Conservation (phyloP, 1,140 invertebrate genomes). For the Drosophila oshimai region DNA sequence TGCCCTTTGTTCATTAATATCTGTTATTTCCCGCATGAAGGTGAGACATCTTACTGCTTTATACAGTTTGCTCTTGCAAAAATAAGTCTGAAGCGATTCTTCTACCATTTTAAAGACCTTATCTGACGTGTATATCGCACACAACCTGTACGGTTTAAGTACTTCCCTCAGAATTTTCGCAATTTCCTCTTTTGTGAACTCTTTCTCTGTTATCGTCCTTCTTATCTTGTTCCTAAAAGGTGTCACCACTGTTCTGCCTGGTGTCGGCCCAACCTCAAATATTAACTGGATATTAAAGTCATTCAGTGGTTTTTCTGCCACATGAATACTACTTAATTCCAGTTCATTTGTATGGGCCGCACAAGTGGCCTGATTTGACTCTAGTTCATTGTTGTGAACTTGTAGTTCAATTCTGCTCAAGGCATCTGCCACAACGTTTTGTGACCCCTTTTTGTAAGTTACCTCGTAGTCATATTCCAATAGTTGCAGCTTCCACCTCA, state of each 20-base stretch:
- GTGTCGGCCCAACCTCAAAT: not conserved
- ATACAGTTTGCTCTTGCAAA: constrained; percentile 2
- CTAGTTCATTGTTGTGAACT: not conserved
- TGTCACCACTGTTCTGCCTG: not conserved
- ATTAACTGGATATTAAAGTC: constrained; percentile 17
- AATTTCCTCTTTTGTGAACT: not conserved
- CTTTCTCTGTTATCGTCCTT: not conserved
- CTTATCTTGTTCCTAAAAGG: constrained; percentile 2
- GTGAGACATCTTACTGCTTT: not conserved
- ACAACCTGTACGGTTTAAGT: constrained; percentile 3
- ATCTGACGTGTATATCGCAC: constrained; percentile 1
- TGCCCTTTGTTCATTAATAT: not conserved
- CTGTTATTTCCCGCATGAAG: not conserved
- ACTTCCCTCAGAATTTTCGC: not conserved
- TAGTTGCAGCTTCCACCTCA: not conserved
- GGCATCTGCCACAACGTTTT: constrained; percentile 11
- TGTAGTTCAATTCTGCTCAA: constrained; percentile 1
- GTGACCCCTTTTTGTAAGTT: not conserved
- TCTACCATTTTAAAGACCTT: constrained; percentile 6
- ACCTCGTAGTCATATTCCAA: not conserved
- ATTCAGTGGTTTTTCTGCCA: constrained; percentile 6
- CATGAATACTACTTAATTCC: not conserved
- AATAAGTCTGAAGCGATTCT: not conserved
- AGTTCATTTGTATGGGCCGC: not conserved
- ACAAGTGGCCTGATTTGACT: not conserved